Evolutionary conservation across 2,797 vertebrate species (phyloP), one percentile per base, ranked within the genome.

Genomic region (Ceyx erithaca): DNA sequence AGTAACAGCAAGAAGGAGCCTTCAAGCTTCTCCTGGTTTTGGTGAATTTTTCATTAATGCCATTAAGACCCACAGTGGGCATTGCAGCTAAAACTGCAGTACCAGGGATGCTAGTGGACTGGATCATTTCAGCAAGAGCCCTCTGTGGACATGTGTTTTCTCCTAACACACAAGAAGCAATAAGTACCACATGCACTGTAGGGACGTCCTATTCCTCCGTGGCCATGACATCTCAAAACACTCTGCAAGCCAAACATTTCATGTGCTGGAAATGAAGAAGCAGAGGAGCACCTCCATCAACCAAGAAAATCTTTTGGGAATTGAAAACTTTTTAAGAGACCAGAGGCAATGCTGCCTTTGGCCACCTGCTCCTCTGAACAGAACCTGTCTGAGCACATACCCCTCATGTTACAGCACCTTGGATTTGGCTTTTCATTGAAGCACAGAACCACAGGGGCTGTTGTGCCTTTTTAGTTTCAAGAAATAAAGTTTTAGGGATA

Each of bases 141-240:
- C 51, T 23, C 43, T 62, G 31, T 2, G 2, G 37, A 16, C 1
- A 0, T 1, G 0, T 7, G 1, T 49, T 71, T n/a, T 25, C 62
- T 68, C 21, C 52, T 5, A 14, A 10, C 45, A 66, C 58, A 64
- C 12, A 16, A 17, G 77, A 59, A n/a, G 1, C 48, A 12, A 16
- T 0, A 2, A 69, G 25, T 7, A 31, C 11, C 37, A n/a, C n/a
- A 13, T 20, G 6, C 13, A 17, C 6, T 1, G 1, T 30, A 21
- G 37, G 26, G 9, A 64, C 0, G 4, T 16, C 4, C 19, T 52
- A 21, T 2, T 76, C 1, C 30, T 14, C 43, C 12, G 3, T 20
- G 45, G 30, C 40, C 33, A 40, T 8, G 40, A 37, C 19, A 93
- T 49, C 30, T 35, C 20, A 12, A 80, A 87, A 35, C 9, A 8